A percentile compares a stretch with the other conserved stretches of the same genome.
phyloP scores from a whole-genome alignment of 1,140 invertebrate species.

The Tetramorium parvispinum region DNA sequence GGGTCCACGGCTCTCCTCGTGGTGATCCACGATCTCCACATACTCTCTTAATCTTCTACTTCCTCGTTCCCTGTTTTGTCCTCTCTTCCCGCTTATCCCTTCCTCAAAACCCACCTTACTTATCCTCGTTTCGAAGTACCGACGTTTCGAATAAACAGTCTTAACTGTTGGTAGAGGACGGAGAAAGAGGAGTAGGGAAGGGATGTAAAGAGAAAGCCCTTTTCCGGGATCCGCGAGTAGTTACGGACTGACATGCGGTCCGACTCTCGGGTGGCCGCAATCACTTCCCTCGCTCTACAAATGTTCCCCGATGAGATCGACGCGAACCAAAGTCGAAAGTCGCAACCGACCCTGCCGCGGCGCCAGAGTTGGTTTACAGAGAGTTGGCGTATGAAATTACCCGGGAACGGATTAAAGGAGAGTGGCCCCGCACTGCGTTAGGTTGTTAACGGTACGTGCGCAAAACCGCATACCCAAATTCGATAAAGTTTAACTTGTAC shows the following conservation, averaged over 20 bases:
- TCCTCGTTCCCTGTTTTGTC: conserved; percentile 22
- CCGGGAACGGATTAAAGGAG: conserved; percentile 38
- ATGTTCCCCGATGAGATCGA: conserved; percentile 69
- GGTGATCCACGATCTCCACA: conserved; percentile 54
- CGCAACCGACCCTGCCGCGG: conserved; percentile 29
- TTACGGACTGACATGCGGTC: conserved; percentile 66
- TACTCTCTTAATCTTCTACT: conserved; percentile 43
- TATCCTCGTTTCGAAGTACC: conserved; percentile 66
- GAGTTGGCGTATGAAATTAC: conserved; percentile 51
- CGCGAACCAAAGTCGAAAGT: conserved; percentile 50
- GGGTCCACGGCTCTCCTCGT: conserved; percentile 56
- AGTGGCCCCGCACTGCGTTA: not conserved
- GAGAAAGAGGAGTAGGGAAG: not conserved
- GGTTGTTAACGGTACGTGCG: not conserved
- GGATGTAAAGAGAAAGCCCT: conserved; percentile 66
- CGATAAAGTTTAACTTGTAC: not conserved
- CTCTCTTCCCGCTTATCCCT: not conserved
- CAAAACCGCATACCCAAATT: conserved; percentile 10
- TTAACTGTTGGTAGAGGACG: conserved; percentile 26
- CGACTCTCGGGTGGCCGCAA: conserved; percentile 56
- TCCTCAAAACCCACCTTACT: conserved; percentile 34
- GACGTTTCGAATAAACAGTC: conserved; percentile 75
- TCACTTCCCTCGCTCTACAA: conserved; percentile 67
- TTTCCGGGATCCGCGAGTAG: conserved; percentile 63
- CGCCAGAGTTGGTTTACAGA: conserved; percentile 37